Conservation (phyloP, 2,797 vertebrate genomes). For the Dromococcyx pavoninus region DNA sequence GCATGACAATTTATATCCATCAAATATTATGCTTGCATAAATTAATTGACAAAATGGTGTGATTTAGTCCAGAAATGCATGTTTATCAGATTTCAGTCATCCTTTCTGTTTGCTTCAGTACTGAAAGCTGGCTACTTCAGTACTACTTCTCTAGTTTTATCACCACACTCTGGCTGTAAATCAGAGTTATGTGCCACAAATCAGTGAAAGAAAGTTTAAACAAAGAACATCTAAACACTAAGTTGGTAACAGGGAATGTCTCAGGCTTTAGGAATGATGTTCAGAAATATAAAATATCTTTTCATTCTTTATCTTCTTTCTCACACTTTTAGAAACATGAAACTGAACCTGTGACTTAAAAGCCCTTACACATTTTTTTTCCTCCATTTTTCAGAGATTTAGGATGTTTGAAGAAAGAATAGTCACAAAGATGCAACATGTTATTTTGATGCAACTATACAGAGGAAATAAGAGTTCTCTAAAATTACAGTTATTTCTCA, state of each 20-base stretch:
- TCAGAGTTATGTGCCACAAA: neutral
- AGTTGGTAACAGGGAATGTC: neutral
- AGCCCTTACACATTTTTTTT: fast-evolving
- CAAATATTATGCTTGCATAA: neutral
- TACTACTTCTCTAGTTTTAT: neutral
- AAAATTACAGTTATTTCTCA: neutral
- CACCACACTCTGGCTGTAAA: neutral
- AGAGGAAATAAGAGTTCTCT: neutral
- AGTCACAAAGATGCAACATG: fast-evolving
- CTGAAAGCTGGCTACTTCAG: neutral
- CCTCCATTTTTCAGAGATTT: neutral
- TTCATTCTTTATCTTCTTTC: neutral
- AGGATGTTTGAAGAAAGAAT: neutral
- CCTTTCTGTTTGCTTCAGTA: neutral
- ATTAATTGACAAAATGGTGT: neutral
- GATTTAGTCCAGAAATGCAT: neutral
- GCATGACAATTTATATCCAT: neutral
- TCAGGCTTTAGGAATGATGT: neutral
- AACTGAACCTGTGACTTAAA: neutral
- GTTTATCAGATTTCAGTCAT: neutral
- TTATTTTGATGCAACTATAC: neutral
- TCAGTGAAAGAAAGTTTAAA: neutral
- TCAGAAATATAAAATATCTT: neutral
- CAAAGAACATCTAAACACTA: neutral
- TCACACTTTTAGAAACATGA: neutral